Percentiles rank a stretch among this genome's conserved stretches.
phyloP scores from a whole-genome alignment of 2,888 invertebrate species.

The Andricus curvator region DNA sequence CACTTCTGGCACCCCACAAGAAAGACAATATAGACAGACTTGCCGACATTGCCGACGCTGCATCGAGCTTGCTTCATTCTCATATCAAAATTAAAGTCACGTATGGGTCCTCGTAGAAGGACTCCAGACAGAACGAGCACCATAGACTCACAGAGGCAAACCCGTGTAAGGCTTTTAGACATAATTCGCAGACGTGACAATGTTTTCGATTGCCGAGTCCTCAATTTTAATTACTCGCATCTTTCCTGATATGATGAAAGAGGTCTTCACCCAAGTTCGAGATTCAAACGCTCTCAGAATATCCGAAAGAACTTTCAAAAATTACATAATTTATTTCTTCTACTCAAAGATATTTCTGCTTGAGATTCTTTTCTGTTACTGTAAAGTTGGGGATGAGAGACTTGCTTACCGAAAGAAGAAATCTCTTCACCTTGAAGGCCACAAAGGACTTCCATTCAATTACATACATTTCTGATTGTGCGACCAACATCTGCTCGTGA shows the following conservation, averaged over 20 bases:
- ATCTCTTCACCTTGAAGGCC: conserved; percentile 1
- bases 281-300: background rate
- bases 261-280: background rate
- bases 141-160: conserved; percentile 49
- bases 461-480: conserved; percentile 17
- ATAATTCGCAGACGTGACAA: conserved; percentile 46
- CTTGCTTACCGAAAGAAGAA: background rate
- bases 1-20: conserved; percentile 33
- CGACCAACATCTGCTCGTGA: background rate
- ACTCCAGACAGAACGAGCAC: conserved; percentile 55
- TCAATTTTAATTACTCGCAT: conserved; percentile 35
- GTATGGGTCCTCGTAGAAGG: conserved; percentile 60
- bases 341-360: background rate
- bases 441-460: conserved; percentile 32
- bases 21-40: conserved; percentile 51
- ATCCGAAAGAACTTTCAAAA: background rate
- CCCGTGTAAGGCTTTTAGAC: conserved; percentile 50
- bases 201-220: conserved; percentile 18
- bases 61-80: conserved; percentile 46
- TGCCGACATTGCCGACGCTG: conserved; percentile 46
- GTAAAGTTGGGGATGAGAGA: background rate
- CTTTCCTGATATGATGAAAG: conserved; percentile 15
- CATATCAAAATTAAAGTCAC: conserved; percentile 64
- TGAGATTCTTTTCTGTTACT: background rate
- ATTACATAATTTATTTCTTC: background rate